Evolutionary conservation across 1,140 invertebrate species (phyloP).

Genomic region (Tigriopus japonicus): DNA sequence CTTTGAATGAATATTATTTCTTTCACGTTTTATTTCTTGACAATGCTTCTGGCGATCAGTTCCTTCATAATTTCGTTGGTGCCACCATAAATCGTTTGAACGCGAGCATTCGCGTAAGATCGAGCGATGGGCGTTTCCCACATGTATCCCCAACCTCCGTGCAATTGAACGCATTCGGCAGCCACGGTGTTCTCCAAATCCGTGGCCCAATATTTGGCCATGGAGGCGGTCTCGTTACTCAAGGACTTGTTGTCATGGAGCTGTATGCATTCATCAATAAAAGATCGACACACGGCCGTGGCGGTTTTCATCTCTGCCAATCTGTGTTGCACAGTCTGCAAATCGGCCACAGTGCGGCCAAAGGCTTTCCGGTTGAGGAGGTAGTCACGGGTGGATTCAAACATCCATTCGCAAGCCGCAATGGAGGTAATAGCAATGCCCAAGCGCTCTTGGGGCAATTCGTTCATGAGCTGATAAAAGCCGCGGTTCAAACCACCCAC

Average conservation of each 20-base stretch:
- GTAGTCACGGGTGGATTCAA: constrained; percentile 31
- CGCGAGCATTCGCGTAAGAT: constrained; percentile 28
- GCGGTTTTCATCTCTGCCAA: constrained; percentile 33
- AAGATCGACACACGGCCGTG: constrained; percentile 26
- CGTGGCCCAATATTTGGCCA: constrained; percentile 30
- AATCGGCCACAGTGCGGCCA: constrained; percentile 27
- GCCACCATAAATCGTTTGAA: constrained; percentile 33
- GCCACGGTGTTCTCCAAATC: constrained; percentile 29
- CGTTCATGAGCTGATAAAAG: constrained; percentile 32
- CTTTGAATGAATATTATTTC: neutral
- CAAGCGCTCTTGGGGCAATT: constrained; percentile 31
- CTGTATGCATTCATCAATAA: constrained; percentile 29
- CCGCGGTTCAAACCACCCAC: constrained; percentile 30
- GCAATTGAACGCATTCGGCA: constrained; percentile 29
- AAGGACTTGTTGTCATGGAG: constrained; percentile 25
- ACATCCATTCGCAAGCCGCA: constrained; percentile 29
- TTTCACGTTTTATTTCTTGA: constrained; percentile 15
- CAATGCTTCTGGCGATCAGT: constrained; percentile 24
- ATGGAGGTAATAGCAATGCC: constrained; percentile 25
- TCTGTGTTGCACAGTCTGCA: constrained; percentile 32
- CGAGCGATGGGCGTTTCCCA: constrained; percentile 30
- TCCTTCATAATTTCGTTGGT: constrained; percentile 36
- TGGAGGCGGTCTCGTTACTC: constrained; percentile 28
- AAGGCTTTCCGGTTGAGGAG: constrained; percentile 30
- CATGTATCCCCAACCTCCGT: constrained; percentile 35